A percentile compares a stretch with the other conserved stretches of the same genome.
These are phyloP conservation scores for Liparis tanakae DNA, from an alignment of 2,797 vertebrate genomes.

Conservation along the genomic window DNA sequence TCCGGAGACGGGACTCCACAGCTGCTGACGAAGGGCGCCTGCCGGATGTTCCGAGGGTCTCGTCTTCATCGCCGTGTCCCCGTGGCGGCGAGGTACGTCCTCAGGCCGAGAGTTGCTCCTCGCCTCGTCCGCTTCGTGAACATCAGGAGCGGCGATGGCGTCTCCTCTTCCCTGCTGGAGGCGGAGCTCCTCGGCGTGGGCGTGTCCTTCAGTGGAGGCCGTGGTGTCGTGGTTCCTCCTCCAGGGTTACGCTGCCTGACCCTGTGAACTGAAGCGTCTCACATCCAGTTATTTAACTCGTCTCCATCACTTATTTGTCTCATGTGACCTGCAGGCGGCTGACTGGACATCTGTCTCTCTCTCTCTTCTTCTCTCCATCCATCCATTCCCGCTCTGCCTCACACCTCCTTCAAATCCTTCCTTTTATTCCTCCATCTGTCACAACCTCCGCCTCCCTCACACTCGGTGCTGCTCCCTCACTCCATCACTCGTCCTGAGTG, in stretches of 20 bases:
- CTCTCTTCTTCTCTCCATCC: conserved; percentile 32
- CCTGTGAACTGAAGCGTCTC: conserved; percentile 45
- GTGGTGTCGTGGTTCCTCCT: no score
- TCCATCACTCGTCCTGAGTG: conserved; percentile 37
- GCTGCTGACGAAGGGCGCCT: background rate
- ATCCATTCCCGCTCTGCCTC: conserved; percentile 63
- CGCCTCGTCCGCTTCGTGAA: conserved; percentile 14
- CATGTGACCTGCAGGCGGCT: background rate
- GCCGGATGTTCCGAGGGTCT: conserved; percentile 65
- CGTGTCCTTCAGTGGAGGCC: no score
- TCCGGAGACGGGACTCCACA: no score
- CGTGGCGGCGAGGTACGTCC: conserved; percentile 28
- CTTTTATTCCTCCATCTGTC: conserved; percentile 72
- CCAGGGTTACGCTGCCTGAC: conserved; percentile 30
- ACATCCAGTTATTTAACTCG: conserved; percentile 12
- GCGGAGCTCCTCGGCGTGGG: no score
- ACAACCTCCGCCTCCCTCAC: conserved; percentile 68
- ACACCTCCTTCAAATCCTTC: conserved; percentile 57
- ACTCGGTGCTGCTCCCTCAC: conserved; percentile 25
- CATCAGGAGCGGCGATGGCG: background rate
- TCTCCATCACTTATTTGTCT: conserved; percentile 36
- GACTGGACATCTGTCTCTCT: conserved; percentile 54
- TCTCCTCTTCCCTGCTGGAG: conserved; percentile 6
- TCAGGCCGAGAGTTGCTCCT: conserved; percentile 29
- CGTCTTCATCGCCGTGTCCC: conserved; percentile 59